Evolutionary conservation across 2,888 invertebrate genomes (phyloP), one percentile per base, ranked within the genome.

Genomic region (Lampropteryx suffumata): DNA sequence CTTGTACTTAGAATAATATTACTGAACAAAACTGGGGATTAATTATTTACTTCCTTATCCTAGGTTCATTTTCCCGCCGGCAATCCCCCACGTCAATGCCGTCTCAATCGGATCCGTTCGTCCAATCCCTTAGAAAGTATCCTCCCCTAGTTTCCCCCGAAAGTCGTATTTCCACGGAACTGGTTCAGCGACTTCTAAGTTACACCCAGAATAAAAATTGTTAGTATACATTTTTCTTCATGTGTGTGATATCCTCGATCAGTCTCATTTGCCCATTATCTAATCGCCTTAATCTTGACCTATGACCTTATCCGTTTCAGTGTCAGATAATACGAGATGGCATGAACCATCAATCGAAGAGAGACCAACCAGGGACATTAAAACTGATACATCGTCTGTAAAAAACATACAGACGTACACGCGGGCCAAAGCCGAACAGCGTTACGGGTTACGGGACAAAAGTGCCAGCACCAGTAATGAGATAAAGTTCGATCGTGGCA

Each of bases 71-170:
- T 6, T 40, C 47, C 13, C n/a, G 37, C 0, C 28, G 53, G 7
- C 0, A 34, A 0, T 49, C 55, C n/a, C 35, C 42, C 2, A 29
- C 39, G 14, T 14, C 29, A 3, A 26, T 33, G 0, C 14, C 50
- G 0, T 48, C 55, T 0, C 58, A 58, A 6, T 51, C 50, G 0
- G 73, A 74, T 0, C 55, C 67, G 0, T 82, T 82, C 44, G 71
- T 58, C 0, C 59, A 64, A 0, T 79, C 82, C 0, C 53, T 82
- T 1, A 59, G 82, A 1, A 72, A 68, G 39, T 82, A 82, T 12
- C 79, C 81, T 0, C 6, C 45, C 49, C 35, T 12, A 4, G 1
- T 49, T 2, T 46, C 55, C 0, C 59, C 66, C 0, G 57, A 60
- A 11, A 49, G 51, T 2, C 53, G 64, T 0, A 32, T 57, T 0